Evolutionary conservation across 92 coral and sea anemone genomes (phyloP).

Genomic region (Porites cylindrica): DNA sequence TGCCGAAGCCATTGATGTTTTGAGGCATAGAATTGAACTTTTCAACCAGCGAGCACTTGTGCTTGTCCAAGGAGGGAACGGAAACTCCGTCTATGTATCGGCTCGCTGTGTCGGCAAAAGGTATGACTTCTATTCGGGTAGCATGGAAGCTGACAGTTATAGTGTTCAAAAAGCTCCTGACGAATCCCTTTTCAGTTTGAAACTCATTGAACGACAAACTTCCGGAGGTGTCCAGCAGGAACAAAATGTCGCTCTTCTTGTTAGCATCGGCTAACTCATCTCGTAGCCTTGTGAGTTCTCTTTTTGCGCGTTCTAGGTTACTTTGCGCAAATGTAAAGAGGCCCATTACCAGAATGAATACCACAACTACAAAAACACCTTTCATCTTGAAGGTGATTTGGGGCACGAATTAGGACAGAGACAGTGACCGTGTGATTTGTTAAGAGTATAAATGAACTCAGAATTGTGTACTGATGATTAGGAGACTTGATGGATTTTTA

Average conservation of each 20-base stretch:
- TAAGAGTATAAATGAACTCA: too few relatives aligned
- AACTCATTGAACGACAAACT: conserved; percentile 56
- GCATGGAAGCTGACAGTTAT: conserved; percentile 72
- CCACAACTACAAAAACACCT: neutral
- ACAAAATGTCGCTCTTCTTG: conserved; percentile 69
- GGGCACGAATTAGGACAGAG: too few relatives aligned
- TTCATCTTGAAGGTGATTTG: neutral
- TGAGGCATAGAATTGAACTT: conserved; percentile 42
- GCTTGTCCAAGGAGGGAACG: conserved; percentile 27
- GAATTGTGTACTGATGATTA: too few relatives aligned
- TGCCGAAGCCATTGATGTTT: conserved; percentile 30
- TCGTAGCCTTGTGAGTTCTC: conserved; percentile 50
- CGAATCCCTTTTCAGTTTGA: conserved; percentile 64
- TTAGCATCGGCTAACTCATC: conserved; percentile 28
- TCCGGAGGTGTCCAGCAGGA: conserved; percentile 83
- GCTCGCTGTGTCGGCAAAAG: conserved; percentile 56
- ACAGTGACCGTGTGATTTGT: too few relatives aligned
- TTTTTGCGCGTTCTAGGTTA: conserved; percentile 46
- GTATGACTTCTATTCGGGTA: conserved; percentile 84
- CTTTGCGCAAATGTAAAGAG: neutral
- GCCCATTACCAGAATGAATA: neutral
- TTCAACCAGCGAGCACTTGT: conserved; percentile 80
- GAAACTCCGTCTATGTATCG: conserved; percentile 72
- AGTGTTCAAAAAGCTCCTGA: conserved; percentile 70
- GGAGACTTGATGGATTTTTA: too few relatives aligned